These are phyloP conservation scores for Heliconius charithonia DNA, from an alignment of 2,888 invertebrate species.

Conservation along the genomic window DNA sequence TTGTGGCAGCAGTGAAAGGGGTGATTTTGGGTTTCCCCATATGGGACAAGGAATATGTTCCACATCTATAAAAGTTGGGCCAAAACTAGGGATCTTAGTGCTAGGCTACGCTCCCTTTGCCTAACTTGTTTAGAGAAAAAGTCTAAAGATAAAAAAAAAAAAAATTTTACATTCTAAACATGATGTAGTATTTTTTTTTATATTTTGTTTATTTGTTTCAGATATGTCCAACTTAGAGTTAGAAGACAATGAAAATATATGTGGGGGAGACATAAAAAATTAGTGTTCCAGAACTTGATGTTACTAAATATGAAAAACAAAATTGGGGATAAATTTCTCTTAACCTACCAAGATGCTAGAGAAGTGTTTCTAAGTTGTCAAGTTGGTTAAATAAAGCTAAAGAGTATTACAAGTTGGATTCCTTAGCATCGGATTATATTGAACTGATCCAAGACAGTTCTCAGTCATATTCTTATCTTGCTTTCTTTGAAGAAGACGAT, in stretches of 20 bases:
- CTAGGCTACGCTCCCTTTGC: no score
- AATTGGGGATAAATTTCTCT: constrained; percentile 87
- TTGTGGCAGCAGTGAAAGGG: no score
- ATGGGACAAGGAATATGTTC: no score
- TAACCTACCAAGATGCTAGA: constrained; percentile 92
- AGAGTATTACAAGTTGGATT: constrained; percentile 92
- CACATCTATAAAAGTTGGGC: no score
- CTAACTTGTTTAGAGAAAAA: no score
- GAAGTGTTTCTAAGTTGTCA: constrained; percentile 91
- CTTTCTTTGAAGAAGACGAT: constrained; percentile 93
- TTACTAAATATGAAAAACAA: constrained; percentile 85
- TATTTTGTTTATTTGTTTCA: constrained; percentile 54
- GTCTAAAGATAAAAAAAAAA: no score
- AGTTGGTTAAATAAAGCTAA: constrained; percentile 91
- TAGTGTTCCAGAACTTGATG: constrained; percentile 84
- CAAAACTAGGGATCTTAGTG: no score
- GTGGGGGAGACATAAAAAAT: constrained; percentile 77
- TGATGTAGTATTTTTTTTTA: not conserved
- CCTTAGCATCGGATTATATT: constrained; percentile 94
- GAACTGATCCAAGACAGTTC: constrained; percentile 91
- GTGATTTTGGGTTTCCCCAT: no score
- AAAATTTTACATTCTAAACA: no score
- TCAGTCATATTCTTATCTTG: constrained; percentile 88
- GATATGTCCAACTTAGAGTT: constrained; percentile 82
- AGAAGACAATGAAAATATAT: constrained; percentile 78